Base-by-base conservation (phyloP, 2,797 vertebrate genomes). In the Spheniscus humboldti region DNA sequence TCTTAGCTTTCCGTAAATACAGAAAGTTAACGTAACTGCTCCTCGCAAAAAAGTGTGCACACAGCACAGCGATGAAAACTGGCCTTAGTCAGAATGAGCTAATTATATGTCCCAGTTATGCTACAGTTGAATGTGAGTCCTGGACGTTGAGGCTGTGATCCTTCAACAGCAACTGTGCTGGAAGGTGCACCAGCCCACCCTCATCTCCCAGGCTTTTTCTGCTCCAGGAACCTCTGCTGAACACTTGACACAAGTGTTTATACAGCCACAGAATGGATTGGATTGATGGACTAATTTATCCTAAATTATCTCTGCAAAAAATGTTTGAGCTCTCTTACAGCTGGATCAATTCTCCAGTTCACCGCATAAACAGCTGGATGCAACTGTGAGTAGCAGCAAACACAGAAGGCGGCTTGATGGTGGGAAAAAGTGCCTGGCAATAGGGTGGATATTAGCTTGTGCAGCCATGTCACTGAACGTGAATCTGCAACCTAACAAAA, bases 231-330 rank as follows among this genome's bases (percentile, higher is more conserved):
- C 5, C 22, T 35, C 45, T 73, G 69, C 62, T 93, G 73, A 62
- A n/a, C 13, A 11, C 24, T 4, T 4, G 6, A 67, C 52, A 31
- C 39, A 23, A 91, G 41, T 92, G 91, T 95, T 96, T 94, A 77
- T 64, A 57, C 45, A 96, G 64, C 56, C 64, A 91, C 89, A 90
- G 84, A 91, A 97, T 96, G 67, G 95, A 97, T 96, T 91, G 91
- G 78, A 96, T 94, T 96, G 92, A 96, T 74, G 48, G 92, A 92
- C 89, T 93, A 67, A 93, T 96, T 95, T 93, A 91, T 86, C 45
- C 45, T 87, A 89, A 94, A 88, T 85, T 87, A 89, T 92, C 78
- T 79, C 45, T 74, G 64, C 11, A 90, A 94, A 96, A 92, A 95
- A 73, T 10, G 7, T 67, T 90, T 64, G 56, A 83, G 72, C 7